Conservation (phyloP, 2,888 invertebrate genomes). For the Drepanosiphum platanoidis region DNA sequence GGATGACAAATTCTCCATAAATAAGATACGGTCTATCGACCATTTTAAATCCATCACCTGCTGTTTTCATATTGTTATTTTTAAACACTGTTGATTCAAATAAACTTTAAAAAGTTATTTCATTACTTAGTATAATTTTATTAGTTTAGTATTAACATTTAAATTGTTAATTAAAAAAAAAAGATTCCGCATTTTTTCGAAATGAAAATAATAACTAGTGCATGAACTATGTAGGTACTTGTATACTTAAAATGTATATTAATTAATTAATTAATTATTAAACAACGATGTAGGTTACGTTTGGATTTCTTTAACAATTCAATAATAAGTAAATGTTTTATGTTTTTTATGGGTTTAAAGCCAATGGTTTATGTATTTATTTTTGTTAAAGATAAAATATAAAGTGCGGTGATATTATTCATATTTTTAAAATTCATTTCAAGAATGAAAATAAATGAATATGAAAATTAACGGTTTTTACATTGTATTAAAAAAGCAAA, state of each 20-base stretch:
- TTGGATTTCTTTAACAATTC: not conserved
- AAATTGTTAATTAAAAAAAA: not conserved
- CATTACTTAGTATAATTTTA: no score
- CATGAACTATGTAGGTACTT: not conserved
- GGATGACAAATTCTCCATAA: constrained; percentile 55
- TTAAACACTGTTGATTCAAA: not conserved
- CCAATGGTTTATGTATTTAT: not conserved
- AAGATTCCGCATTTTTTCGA: not conserved
- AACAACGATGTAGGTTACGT: not conserved
- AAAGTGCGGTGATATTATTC: not conserved
- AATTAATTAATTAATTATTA: constrained; percentile 7
- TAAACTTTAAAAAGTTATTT: not conserved
- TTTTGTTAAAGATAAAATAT: not conserved
- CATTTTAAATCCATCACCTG: constrained; percentile 26
- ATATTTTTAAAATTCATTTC: not conserved
- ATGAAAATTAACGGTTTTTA: not conserved
- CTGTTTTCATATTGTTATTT: not conserved
- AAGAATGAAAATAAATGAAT: constrained; percentile 20
- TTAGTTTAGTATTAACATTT: no score
- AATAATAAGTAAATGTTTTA: not conserved
- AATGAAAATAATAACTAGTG: constrained; percentile 11
- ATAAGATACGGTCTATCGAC: constrained; percentile 42
- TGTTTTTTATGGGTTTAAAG: not conserved
- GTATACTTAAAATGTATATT: not conserved
- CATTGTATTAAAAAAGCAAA: not conserved